Percentiles rank a stretch among this genome's conserved stretches.
Evolutionary conservation across 2,888 invertebrate species (phyloP).

Genomic region (Neocrepidodera transversa): DNA sequence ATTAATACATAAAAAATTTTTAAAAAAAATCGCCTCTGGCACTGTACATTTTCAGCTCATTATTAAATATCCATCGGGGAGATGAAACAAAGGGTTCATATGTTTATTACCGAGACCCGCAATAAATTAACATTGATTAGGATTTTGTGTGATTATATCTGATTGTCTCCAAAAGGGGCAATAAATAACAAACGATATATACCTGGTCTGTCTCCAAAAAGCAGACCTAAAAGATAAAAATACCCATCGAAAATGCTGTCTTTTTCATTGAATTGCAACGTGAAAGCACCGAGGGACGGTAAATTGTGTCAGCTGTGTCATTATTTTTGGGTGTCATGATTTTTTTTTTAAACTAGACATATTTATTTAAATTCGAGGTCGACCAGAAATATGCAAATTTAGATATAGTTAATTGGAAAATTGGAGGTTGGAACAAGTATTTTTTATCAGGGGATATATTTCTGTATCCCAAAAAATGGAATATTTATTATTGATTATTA

Average conservation of each 20-base stretch:
- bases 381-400: no score
- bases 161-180: slow-evolving; percentile 59
- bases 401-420: no score
- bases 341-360: slow-evolving; percentile 34
- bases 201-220: slow-evolving; percentile 48
- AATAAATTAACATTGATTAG: slow-evolving; percentile 62
- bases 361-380: slow-evolving; percentile 31
- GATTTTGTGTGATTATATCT: slow-evolving; percentile 61
- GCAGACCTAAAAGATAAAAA: slow-evolving; percentile 39
- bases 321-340: slow-evolving; percentile 31
- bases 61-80: slow-evolving; percentile 54
- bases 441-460: no score
- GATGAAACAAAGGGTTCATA: slow-evolving; percentile 61
- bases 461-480: no score
- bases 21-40: slow-evolving; percentile 10
- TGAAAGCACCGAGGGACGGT: slow-evolving; percentile 44
- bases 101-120: slow-evolving; percentile 59
- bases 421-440: no score
- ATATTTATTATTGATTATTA: no score
- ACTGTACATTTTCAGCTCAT: slow-evolving; percentile 51
- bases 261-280: slow-evolving; percentile 43
- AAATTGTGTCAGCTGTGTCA: slow-evolving; percentile 42
- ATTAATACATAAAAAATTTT: no score
- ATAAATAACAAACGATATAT: slow-evolving; percentile 59
- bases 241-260: slow-evolving; percentile 43